Base-by-base conservation (phyloP, 2,888 invertebrate species). In the Trissonchulus latispiculum region DNA sequence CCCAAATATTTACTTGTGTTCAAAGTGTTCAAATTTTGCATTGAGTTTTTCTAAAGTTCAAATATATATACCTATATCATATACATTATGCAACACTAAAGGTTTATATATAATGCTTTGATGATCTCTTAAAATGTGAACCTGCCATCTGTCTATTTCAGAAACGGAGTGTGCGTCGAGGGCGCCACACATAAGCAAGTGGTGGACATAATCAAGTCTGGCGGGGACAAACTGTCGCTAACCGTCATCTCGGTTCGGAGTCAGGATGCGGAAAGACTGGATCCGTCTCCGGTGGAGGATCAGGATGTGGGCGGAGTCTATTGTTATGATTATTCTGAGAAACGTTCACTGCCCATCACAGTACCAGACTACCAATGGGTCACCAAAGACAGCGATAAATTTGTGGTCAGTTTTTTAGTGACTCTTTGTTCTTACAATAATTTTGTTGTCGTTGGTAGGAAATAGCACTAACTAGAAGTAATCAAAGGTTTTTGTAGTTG, bases 151-250 rank as follows among this genome's bases (percentile, higher is more conserved):
- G 64, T 33, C 8, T 33, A 29, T 64, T 89, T n/a, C 87, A 95
- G 97, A 78, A 99, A 99, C 88, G 92, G 92, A 78, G 91, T 92
- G 76, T 95, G 92, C 86, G 99, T 99, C 23, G 99, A 99, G 87
- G 99, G 99, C 70, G 91, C 97, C n/a, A 97, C 97, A 61, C 99
- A 99, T 86, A 93, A 96, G 82, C 96, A 97, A 86, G 99, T 99
- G 76, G 99, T 99, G 66, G 99, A 99, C 86, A 88, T 97, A 79
- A 99, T 99, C 81, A 97, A 97, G 85, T 95, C 96, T 23, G 97
- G 99, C 1, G 97, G 97, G 29, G 97, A 99, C 85, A 92, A 92
- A 77, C 88, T 99, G 77, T 93, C 93, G 33, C 88, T 99, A 73
- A 95, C 96, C 75, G 97, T 96, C 77, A 94, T 95, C 81, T 95